Evolutionary conservation across 2,888 invertebrate species (phyloP), one percentile per base, ranked within the genome.

Genomic region (Bibio marci): DNA sequence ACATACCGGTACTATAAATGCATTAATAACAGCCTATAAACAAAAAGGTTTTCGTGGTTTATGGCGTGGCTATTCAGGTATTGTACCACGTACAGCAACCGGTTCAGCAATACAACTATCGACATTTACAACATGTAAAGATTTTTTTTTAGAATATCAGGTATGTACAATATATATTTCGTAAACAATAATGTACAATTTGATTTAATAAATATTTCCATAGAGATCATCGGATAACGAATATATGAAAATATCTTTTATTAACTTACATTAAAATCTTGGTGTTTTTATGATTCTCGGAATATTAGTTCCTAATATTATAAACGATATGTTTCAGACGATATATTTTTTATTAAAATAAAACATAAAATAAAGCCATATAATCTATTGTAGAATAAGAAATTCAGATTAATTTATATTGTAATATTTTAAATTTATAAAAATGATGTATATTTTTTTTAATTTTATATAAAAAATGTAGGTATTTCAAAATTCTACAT

Each of bases 51-150:
- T 71, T 43, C 54, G 56, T 32, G 88, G 87, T 0, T 64, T 86
- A 45, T 88, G 81, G 67, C 69, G 86, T 17, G 90, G 90, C 3
- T 77, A 77, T 38, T 62, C 68, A 31, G 80, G 77, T 0, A 72
- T 78, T 2, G 67, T 83, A 48, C 72, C 77, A n/a, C 65, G 86
- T 45, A 66, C 81, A 10, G 77, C 77, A 14, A 70, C 87, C 4
- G 90, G 87, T 8, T 90, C 88, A 34, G 76, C 82, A 0, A 75
- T 80, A 0, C 91, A 91, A 53, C 65, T 91, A 11, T 76, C 83
- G 3, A 76, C 82, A 0, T 91, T 87, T 55, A 74, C 81, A 30
- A 67, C 70, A 32, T 63, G 67, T 17, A 71, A 71, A 49, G 69
- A 71, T 45, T 64, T 63, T 51, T 48, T 70, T 3, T 39, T 47